These are phyloP conservation scores for Drosophila repletoides DNA, from an alignment of 1,140 invertebrate species.

Conservation along the genomic window DNA sequence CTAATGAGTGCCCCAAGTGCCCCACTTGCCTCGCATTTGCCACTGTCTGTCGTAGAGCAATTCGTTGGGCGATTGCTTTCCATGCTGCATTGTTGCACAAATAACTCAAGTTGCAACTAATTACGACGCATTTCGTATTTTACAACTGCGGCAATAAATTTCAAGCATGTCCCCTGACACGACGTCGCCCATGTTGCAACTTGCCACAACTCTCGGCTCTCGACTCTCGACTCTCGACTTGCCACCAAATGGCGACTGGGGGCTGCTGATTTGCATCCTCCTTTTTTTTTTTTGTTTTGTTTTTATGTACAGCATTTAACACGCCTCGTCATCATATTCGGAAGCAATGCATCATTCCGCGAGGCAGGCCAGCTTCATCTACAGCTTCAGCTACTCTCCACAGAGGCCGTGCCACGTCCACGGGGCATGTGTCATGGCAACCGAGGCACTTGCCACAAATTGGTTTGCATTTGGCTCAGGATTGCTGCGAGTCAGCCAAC, in stretches of 20 bases:
- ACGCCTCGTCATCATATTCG: constrained; percentile 79
- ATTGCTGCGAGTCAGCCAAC: constrained; percentile 1
- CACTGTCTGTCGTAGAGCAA: not conserved
- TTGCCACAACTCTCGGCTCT: constrained; percentile 6
- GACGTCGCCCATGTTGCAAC: constrained; percentile 53
- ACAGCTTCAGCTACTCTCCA: constrained; percentile 6
- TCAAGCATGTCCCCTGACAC: constrained; percentile 73
- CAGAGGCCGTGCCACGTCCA: constrained; percentile 33
- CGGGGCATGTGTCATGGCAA: constrained; percentile 72
- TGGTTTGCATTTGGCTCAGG: constrained; percentile 67
- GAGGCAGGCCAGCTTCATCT: constrained; percentile 23
- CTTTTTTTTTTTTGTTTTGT: constrained; percentile 41
- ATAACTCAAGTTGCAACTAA: constrained; percentile 81
- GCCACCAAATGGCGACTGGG: constrained; percentile 34
- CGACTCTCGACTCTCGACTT: not conserved
- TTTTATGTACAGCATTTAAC: constrained; percentile 51
- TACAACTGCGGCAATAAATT: constrained; percentile 79
- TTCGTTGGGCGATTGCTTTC: constrained; percentile 31
- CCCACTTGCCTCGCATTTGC: not conserved
- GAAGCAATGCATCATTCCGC: constrained; percentile 77
- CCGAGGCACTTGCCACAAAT: constrained; percentile 76
- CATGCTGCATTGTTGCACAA: constrained; percentile 73
- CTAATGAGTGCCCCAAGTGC: constrained; percentile 43
- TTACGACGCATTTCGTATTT: constrained; percentile 79
- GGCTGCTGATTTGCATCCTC: constrained; percentile 42